Evolutionary conservation across 2,888 invertebrate species (phyloP), one percentile per base, ranked within the genome.

Genomic region (Xestoiulus laeticollis): DNA sequence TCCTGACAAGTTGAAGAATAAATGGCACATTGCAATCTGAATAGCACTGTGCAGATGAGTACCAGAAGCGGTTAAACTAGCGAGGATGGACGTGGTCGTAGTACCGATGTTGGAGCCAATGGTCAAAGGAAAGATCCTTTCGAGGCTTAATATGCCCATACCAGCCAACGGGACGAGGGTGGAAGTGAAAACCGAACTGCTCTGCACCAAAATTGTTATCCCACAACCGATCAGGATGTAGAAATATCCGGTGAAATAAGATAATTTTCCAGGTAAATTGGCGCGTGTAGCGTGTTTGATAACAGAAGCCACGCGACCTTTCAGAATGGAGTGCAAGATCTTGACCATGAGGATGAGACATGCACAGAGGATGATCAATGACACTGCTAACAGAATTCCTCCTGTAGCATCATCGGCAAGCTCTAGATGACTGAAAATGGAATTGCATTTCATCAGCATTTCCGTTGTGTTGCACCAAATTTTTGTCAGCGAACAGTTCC

Each of bases 81-180:
- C 93, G 26, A 93, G 89, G n/a, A 93, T 90, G 19, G 92, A 92
- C 3, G 92, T 93, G 85, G 92, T 91, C 0, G 93, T 93, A 19
- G 93, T 92, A 19, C 93, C 93, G 86, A 93, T 91, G 90, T 93
- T 93, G 78, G 92, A 91, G 12, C 93, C 93, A 10, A 93, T 90
- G 30, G 92, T 92, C 86, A 93, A 90, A 12, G 92, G 93, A 89
- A 93, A 93, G 91, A 93, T 91, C 48, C 93, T 90, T 44, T 93
- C 92, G 26, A 93, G 89, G 3, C 87, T 82, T 26, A 92, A 90
- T 4, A 87, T 30, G 16, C 92, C 93, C n/a, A 93, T 90, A 19
- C 93, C 93, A 12, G 93, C 93, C 44, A 93, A 90, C 2, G 93
- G 93, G 1, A 93, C 93, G 32, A 93, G 90, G 4, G 93, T 91